phyloP scores from a whole-genome alignment of 1,140 invertebrate genomes.

The Aphis craccivora region DNA sequence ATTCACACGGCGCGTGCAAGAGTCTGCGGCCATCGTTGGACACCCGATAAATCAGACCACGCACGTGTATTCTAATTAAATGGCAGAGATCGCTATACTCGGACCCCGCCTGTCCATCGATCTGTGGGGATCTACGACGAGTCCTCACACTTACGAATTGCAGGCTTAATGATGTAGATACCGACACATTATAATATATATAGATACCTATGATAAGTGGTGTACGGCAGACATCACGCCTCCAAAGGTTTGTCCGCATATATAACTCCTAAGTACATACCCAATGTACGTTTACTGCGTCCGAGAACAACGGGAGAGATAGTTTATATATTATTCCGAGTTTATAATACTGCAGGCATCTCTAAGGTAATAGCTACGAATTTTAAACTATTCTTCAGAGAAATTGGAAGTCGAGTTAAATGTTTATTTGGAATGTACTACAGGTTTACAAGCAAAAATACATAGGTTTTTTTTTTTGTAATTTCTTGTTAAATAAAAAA shows the following conservation, averaged over 20 bases:
- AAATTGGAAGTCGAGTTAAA: too few relatives aligned
- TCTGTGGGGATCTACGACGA: background rate
- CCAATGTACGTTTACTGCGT: too few relatives aligned
- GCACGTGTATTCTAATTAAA: constrained; percentile 15
- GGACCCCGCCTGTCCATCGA: background rate
- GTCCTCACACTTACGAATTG: background rate
- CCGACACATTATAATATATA: background rate
- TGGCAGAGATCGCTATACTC: background rate
- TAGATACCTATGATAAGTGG: background rate
- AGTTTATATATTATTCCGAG: too few relatives aligned
- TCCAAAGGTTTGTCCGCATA: background rate
- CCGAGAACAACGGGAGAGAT: too few relatives aligned
- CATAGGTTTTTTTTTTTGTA: too few relatives aligned
- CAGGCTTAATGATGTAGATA: background rate
- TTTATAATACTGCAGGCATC: too few relatives aligned
- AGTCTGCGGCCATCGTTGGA: background rate
- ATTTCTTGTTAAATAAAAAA: too few relatives aligned
- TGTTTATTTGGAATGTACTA: too few relatives aligned
- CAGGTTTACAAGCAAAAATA: too few relatives aligned
- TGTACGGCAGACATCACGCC: background rate
- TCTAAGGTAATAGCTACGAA: too few relatives aligned
- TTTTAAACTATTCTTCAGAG: too few relatives aligned
- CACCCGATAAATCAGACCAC: constrained; percentile 13
- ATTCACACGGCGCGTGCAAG: background rate
- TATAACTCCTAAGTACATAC: too few relatives aligned